Evolutionary conservation across 2,888 invertebrate genomes (phyloP).

Genomic region (Campoplex nolae): DNA sequence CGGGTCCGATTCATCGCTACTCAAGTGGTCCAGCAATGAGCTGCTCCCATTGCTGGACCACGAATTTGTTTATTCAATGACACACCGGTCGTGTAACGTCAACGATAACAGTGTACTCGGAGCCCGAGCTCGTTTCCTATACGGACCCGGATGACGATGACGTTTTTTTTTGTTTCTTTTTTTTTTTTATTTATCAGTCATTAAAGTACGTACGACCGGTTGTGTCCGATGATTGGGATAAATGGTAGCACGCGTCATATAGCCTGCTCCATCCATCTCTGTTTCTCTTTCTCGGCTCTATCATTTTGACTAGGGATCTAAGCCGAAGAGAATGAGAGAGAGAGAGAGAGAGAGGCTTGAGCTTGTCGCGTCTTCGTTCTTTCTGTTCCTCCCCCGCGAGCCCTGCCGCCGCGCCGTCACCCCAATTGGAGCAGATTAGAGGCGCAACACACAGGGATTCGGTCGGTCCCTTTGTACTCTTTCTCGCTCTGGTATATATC

Average conservation of each 20-base stretch:
- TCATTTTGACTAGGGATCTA: constrained; percentile 21
- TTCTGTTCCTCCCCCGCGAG: constrained; percentile 71
- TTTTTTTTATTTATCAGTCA: constrained; percentile 79
- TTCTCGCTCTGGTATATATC: constrained; percentile 55
- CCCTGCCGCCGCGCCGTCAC: constrained; percentile 70
- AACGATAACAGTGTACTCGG: not conserved
- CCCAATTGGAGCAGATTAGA: constrained; percentile 84
- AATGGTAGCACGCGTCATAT: constrained; percentile 84
- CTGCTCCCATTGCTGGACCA: not conserved
- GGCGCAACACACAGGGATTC: constrained; percentile 82
- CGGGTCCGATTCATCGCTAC: not conserved
- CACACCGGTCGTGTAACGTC: not conserved
- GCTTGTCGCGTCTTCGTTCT: constrained; percentile 50
- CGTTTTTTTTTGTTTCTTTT: constrained; percentile 66
- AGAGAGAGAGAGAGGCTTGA: constrained; percentile 13
- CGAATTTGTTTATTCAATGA: constrained; percentile 4
- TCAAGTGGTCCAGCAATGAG: too few relatives aligned
- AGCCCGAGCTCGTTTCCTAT: constrained; percentile 74
- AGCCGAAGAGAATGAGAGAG: not conserved
- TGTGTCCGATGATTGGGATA: constrained; percentile 83
- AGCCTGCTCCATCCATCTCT: constrained; percentile 34
- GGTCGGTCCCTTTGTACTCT: constrained; percentile 81
- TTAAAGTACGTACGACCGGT: constrained; percentile 78
- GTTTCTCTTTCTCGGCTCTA: constrained; percentile 39
- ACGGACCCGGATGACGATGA: constrained; percentile 79